Conservation (phyloP, 2,797 vertebrate genomes). For the Vespertilio murinus region DNA sequence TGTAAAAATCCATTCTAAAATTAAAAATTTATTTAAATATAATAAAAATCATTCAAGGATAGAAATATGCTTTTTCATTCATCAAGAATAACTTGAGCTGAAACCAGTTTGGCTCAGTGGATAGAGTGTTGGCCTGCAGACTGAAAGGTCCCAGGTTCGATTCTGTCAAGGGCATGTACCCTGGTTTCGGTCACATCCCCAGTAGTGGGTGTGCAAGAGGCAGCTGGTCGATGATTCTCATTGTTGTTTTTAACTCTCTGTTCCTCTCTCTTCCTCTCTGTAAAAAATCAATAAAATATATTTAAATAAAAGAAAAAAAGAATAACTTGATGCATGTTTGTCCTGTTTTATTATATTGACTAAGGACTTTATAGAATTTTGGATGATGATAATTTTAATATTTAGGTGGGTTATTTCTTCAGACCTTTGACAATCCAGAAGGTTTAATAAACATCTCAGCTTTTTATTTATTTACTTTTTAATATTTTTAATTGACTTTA, state of each 20-base stretch:
- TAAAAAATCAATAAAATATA: too few relatives aligned
- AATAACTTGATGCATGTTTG: background rate
- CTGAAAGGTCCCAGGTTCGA: too few relatives aligned
- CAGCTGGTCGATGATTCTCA: too few relatives aligned
- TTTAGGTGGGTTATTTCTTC: background rate
- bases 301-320: too few relatives aligned
- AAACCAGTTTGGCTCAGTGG: too few relatives aligned
- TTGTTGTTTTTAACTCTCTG: too few relatives aligned
- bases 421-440: background rate
- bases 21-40: background rate
- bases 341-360: background rate
- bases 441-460: background rate
- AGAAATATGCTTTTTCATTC: background rate
- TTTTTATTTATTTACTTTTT: background rate
- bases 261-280: too few relatives aligned
- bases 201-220: too few relatives aligned
- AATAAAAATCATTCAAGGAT: background rate
- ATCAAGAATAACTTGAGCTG: background rate
- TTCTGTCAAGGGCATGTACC: too few relatives aligned
- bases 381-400: background rate
- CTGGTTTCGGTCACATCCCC: too few relatives aligned
- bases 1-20: background rate
- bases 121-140: too few relatives aligned
- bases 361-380: background rate
- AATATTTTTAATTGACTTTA: too few relatives aligned